Conservation (phyloP, 2,888 invertebrate genomes). For the Tiliacea citrago region DNA sequence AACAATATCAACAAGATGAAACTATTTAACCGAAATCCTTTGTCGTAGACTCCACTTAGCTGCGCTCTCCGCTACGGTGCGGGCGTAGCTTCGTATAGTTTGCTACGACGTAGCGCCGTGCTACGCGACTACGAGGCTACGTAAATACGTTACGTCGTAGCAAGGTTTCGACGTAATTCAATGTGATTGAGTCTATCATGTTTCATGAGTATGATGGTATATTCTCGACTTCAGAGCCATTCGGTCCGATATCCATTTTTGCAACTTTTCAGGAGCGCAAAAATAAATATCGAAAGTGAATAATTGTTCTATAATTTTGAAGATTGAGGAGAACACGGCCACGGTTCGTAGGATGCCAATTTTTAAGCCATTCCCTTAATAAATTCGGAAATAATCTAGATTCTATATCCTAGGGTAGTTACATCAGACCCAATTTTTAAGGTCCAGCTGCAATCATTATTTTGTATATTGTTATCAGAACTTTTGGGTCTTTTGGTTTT, state of each 20-base stretch:
- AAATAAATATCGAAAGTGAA: neutral
- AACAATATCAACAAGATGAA: conserved; percentile 58
- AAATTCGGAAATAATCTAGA: too few species aligned
- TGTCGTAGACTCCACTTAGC: conserved; percentile 61
- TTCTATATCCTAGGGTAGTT: too few species aligned
- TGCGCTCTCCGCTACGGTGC: conserved; percentile 39
- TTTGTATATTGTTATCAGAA: too few species aligned
- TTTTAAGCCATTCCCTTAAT: too few species aligned
- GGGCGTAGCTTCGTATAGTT: conserved; percentile 39
- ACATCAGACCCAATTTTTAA: too few species aligned
- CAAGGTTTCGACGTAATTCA: conserved; percentile 57
- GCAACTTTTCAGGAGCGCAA: neutral
- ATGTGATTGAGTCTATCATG: conserved; percentile 61
- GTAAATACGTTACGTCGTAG: conserved; percentile 47
- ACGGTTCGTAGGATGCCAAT: too few species aligned
- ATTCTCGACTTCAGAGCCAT: neutral
- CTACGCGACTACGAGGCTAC: conserved; percentile 39
- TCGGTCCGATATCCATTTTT: neutral
- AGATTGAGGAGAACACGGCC: neutral
- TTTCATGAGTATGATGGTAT: conserved; percentile 50
- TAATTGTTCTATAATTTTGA: neutral
- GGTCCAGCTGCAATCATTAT: too few species aligned
- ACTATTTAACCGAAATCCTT: conserved; percentile 63
- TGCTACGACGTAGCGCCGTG: conserved; percentile 37
- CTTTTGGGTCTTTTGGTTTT: too few species aligned